Conservation (phyloP, 1,140 invertebrate species). For the Drosophila chauvacae region DNA sequence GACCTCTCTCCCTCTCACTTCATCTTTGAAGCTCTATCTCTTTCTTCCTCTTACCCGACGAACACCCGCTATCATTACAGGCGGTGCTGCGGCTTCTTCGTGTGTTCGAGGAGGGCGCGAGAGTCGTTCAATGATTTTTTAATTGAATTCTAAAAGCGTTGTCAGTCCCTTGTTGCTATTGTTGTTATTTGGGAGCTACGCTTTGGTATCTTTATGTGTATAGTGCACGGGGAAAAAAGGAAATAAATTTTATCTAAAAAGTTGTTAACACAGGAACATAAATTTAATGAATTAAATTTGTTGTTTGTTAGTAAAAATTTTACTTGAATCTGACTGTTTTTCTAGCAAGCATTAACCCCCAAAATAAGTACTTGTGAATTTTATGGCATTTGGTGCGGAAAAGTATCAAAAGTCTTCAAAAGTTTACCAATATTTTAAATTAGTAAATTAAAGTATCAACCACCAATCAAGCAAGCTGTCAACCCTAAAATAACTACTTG, state of each 20-base stretch:
- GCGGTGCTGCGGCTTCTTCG: conserved; percentile 2
- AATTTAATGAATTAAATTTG: not conserved
- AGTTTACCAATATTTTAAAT: no score
- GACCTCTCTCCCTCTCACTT: conserved; percentile 35
- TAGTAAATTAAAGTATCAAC: no score
- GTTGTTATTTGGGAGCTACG: conserved; percentile 58
- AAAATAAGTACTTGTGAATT: no score
- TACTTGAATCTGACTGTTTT: no score
- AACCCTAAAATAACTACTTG: not conserved
- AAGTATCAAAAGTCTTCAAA: no score
- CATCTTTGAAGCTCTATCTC: not conserved
- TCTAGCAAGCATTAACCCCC: no score
- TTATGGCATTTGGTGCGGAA: no score
- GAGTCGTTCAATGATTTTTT: conserved; percentile 77
- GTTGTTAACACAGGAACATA: no score
- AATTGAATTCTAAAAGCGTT: conserved; percentile 83
- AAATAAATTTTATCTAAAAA: not conserved
- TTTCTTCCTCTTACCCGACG: not conserved
- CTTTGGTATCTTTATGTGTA: conserved; percentile 66
- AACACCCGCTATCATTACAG: conserved; percentile 16
- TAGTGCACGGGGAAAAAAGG: not conserved
- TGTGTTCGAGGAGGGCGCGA: conserved; percentile 45
- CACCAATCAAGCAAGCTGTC: no score
- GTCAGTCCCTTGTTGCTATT: conserved; percentile 59
- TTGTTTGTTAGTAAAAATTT: no score